phyloP scores from a whole-genome alignment of 2,797 vertebrate species.

The Lutjanus campechanus region DNA sequence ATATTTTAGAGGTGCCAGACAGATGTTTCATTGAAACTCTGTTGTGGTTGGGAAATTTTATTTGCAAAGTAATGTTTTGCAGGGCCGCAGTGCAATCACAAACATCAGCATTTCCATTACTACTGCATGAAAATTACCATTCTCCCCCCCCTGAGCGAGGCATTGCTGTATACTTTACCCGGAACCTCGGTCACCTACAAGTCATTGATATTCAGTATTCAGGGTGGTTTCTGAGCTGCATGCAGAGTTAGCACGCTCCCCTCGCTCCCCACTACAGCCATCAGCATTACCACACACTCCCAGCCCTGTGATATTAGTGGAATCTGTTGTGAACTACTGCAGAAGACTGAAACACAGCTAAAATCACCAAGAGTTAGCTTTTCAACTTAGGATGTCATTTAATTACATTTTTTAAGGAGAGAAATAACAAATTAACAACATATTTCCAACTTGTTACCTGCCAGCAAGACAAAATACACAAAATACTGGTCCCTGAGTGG shows the following conservation, averaged over 20 bases:
- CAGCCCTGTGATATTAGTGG: slow-evolving; percentile 26
- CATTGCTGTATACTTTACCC: slow-evolving; percentile 49
- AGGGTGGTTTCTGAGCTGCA: slow-evolving; percentile 59
- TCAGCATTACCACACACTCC: slow-evolving; percentile 27
- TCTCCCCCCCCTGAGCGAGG: slow-evolving; percentile 35
- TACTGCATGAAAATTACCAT: slow-evolving; percentile 62
- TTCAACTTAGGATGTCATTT: slow-evolving; percentile 8
- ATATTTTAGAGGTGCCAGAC: slow-evolving; percentile 19
- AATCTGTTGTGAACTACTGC: slow-evolving; percentile 32
- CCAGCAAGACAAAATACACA: no score
- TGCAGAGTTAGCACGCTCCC: slow-evolving; percentile 48
- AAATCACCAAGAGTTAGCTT: slow-evolving; percentile 4
- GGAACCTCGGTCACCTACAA: slow-evolving; percentile 56
- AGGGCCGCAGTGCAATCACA: slow-evolving; percentile 48
- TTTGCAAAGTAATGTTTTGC: slow-evolving; percentile 48
- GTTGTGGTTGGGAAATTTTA: background rate
- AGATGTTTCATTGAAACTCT: slow-evolving; percentile 36
- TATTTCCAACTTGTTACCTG: background rate
- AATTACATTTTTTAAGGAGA: background rate
- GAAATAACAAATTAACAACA: background rate
- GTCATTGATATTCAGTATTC: slow-evolving; percentile 76
- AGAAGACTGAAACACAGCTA: slow-evolving; percentile 30
- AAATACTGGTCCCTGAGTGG: background rate
- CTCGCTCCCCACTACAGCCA: slow-evolving; percentile 33
- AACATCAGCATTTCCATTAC: slow-evolving; percentile 64